Conservation (phyloP, 2,113 vertebrate genomes). For the Thinocorus orbignyianus region DNA sequence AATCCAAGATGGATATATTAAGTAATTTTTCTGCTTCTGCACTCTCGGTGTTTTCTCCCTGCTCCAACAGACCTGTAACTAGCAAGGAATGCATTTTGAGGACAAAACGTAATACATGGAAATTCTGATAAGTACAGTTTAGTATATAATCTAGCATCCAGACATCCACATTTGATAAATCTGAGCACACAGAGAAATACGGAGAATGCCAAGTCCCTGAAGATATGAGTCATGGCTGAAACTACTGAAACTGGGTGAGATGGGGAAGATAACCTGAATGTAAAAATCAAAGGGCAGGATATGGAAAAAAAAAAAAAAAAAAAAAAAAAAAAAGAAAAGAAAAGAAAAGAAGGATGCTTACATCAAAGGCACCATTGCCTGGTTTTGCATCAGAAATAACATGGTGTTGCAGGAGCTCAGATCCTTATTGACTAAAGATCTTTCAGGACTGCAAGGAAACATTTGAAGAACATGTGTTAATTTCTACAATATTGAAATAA, state of each 20-base stretch:
- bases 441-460: neutral
- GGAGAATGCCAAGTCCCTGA: neutral
- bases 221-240: neutral
- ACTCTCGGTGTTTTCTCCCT: neutral
- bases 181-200: neutral
- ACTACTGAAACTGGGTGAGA: neutral
- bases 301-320: neutral
- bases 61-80: neutral
- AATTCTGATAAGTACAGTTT: neutral
- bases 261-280: neutral
- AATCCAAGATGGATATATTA: neutral
- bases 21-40: neutral
- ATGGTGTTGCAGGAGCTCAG: neutral
- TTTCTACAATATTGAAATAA: neutral
- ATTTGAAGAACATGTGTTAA: neutral
- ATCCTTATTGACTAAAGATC: neutral
- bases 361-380: neutral
- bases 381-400: neutral
- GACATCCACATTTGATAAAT: neutral
- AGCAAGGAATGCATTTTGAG: neutral
- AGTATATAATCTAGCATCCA: neutral
- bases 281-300: neutral
- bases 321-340: fast-evolving
- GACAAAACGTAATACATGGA: neutral
- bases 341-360: neutral